These are phyloP conservation scores for Linyphia triangularis DNA, from an alignment of 2,888 invertebrate species.

Conservation along the genomic window DNA sequence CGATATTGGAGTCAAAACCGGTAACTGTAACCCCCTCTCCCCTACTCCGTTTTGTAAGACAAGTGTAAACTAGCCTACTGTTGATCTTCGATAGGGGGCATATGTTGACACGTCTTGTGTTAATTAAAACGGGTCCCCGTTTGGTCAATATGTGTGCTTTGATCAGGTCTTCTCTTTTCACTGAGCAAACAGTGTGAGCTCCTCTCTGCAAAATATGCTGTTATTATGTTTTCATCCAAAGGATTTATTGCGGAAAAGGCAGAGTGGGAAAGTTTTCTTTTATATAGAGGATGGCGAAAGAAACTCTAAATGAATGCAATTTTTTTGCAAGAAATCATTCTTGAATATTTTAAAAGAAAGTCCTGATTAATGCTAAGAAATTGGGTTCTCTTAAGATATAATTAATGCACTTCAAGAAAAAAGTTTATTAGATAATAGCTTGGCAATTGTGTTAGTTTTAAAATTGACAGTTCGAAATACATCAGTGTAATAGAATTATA, in stretches of 20 bases:
- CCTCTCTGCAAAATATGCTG: slow-evolving; percentile 38
- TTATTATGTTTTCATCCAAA: slow-evolving; percentile 42
- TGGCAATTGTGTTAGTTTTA: too few relatives aligned
- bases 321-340: too few relatives aligned
- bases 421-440: too few relatives aligned
- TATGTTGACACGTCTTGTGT: slow-evolving; percentile 60
- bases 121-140: slow-evolving; percentile 64
- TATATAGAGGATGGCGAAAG: too few relatives aligned
- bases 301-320: too few relatives aligned
- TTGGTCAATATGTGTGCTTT: slow-evolving; percentile 70
- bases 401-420: too few relatives aligned
- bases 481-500: too few relatives aligned
- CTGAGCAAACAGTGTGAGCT: slow-evolving; percentile 36
- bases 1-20: neutral
- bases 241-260: neutral
- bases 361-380: too few relatives aligned
- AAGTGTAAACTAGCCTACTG: slow-evolving; percentile 57
- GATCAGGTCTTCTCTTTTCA: slow-evolving; percentile 40
- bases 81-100: slow-evolving; percentile 38
- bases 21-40: neutral
- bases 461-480: too few relatives aligned
- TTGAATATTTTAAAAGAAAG: too few relatives aligned
- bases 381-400: too few relatives aligned
- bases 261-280: neutral
- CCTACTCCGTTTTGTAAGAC: slow-evolving; percentile 58